These are phyloP conservation scores for Anguilla rostrata DNA, from an alignment of 2,113 vertebrate species.

Conservation along the genomic window DNA sequence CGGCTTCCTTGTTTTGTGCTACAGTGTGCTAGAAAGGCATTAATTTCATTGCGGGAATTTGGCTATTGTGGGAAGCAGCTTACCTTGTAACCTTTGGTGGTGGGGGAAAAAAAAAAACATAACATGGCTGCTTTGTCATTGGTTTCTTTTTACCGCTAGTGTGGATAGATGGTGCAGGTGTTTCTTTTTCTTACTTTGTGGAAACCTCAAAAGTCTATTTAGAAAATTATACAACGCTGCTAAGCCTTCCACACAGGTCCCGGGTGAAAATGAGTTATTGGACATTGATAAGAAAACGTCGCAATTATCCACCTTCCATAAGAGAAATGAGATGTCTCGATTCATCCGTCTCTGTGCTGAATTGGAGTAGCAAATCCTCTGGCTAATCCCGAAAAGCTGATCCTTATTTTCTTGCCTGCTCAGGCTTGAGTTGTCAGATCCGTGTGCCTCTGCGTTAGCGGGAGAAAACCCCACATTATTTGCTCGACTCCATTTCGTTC, in stretches of 20 bases:
- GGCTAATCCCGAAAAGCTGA: constrained; percentile 61
- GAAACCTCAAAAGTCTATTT: constrained; percentile 33
- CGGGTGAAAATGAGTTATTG: constrained; percentile 59
- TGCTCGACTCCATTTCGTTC: not conserved
- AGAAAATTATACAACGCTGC: constrained; percentile 53
- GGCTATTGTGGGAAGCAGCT: not conserved
- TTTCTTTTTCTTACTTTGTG: not conserved
- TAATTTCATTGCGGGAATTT: not conserved
- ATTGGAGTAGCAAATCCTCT: constrained; percentile 61
- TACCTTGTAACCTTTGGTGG: not conserved
- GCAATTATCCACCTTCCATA: constrained; percentile 68
- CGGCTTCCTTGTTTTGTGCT: not conserved
- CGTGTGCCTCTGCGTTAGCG: constrained; percentile 48
- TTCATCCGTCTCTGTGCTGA: constrained; percentile 63
- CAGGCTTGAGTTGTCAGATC: constrained; percentile 64
- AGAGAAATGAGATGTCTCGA: constrained; percentile 68
- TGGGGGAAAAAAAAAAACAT: not conserved
- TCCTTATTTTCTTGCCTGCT: constrained; percentile 68
- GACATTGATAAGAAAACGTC: constrained; percentile 65
- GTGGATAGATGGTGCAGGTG: not conserved
- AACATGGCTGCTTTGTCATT: not conserved
- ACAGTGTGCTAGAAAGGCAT: not conserved
- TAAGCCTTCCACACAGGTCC: constrained; percentile 49
- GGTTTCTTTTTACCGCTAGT: not conserved
- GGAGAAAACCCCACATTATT: not conserved